Evolutionary conservation across 1,140 invertebrate species (phyloP).

Genomic region (Epicauta chinensis): DNA sequence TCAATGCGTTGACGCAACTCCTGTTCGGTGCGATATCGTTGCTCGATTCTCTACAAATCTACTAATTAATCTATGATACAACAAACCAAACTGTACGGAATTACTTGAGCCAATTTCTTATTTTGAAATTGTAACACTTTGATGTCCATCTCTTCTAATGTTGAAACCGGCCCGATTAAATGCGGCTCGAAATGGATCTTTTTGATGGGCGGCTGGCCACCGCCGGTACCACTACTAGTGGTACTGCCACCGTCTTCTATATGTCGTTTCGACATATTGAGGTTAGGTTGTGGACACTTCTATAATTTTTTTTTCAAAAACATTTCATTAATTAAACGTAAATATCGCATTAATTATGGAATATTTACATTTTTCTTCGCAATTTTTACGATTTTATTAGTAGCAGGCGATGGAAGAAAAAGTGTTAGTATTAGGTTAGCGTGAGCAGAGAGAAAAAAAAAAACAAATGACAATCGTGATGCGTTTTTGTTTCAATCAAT

Average conservation of each 20-base stretch:
- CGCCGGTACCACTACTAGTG: constrained; percentile 23
- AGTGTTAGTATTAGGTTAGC: not conserved
- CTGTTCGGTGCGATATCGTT: constrained; percentile 80
- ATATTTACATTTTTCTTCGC: no score
- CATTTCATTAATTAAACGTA: not conserved
- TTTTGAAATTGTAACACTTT: constrained; percentile 97
- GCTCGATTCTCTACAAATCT: constrained; percentile 69
- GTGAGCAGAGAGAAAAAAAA: not conserved
- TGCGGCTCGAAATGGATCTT: constrained; percentile 93
- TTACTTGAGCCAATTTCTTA: constrained; percentile 88
- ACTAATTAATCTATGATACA: constrained; percentile 5
- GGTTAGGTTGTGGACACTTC: not conserved
- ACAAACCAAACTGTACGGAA: constrained; percentile 12
- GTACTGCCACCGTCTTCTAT: constrained; percentile 32
- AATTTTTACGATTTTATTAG: not conserved
- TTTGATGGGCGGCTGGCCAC: constrained; percentile 70
- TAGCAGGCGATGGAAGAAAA: not conserved
- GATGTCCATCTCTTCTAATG: constrained; percentile 94
- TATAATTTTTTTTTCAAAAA: not conserved
- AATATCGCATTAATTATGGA: not conserved
- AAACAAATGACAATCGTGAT: not conserved
- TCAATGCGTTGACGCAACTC: constrained; percentile 90
- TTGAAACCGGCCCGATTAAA: constrained; percentile 86
- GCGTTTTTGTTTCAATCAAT: no score
- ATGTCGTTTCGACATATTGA: constrained; percentile 39